Evolutionary conservation across 1,140 invertebrate genomes (phyloP), one percentile per base, ranked within the genome.

Genomic region (Dryas iulia): DNA sequence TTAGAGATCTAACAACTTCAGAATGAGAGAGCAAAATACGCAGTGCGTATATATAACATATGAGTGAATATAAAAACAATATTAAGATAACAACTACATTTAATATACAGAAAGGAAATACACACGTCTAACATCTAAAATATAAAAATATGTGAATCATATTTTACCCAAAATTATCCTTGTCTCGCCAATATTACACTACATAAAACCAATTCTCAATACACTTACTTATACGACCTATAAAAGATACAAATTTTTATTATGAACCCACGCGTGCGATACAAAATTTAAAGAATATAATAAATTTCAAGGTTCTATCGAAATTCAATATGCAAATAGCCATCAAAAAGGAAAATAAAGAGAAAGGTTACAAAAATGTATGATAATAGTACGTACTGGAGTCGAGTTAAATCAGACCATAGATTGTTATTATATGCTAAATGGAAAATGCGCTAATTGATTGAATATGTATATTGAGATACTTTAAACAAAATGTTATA

Each of bases 251-350:
- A 70, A 68, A 61, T 67, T 70, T 59, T 57, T 63, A 59, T 60
- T 71, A 71, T 73, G 59, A 72, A 69, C 59, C 74, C 66, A 66
- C 69, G 68, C 57, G 69, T 39, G 59, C 75, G 78, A 71, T 73
- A 77, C 62, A 79, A 79, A 82, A 77, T 77, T 82, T 72, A 78
- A 77, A 71, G 77, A 70, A 70, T 64, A 78, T 79, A 79, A 87
- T 90, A 89, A 86, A 86, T 88, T 87, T 83, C 77, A 86, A 69
- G 76, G 81, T 78, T 82, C 81, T 84, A 90, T 86, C 81, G 82
- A 69, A 83, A 87, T 87, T 79, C 86, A 81, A 87, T 87, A 90
- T 89, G 83, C 78, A 89, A 89, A 90, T 86, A 79, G 69, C 66
- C 61, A 84, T 82, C 85, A 77, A 84, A 73, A 78, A 83, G 83